Base-by-base conservation (phyloP, 1,140 invertebrate genomes). In the Oncopodura yosiiana region DNA sequence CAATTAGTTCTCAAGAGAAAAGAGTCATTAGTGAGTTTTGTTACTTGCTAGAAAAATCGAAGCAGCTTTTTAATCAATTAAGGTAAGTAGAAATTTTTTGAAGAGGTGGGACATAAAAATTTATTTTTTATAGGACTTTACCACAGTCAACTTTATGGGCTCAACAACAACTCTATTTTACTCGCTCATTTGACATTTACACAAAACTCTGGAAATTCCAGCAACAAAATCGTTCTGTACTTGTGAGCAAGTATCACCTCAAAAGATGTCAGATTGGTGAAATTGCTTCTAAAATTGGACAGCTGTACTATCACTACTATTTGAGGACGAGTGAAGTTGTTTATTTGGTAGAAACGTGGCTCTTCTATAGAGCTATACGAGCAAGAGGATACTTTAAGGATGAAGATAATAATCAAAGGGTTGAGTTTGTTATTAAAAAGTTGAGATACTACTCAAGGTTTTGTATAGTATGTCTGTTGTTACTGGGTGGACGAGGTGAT, bases 291-390 rank as follows among this genome's bases (percentile, higher is more conserved):
- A 97, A 97, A 77, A 98, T 97, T 70, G 94, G 93, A 58, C 94
- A 98, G 73, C 81, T 98, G 18, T 97, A 97, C 74, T 98, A 97
- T 70, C 93, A 97, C 73, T 98, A 96, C 72, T 98, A 98, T 87
- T 91, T 62, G 21, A 19, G 61, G 16, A 62, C 61, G 2, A 44
- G 91, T 74, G 92, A 97, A 75, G 94, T 88, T 24, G 92, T 88
- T 71, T 95, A 96, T 72, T 75, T 97, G 58, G 89, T 91, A 69
- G 93, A 96, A 75, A 89, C 92, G 30, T 94, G 85, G 72, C 87
- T 91, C 24, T 97, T 98, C 72, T 97, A 97, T 75, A 86, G 87
- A 24, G 93, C 93, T 2, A 98, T 98, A 65, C 73, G 92, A 55
- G 86, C 87, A 43, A 75, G 94, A 65, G 87, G 86, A 3, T 98